phyloP scores from a whole-genome alignment of 2,797 vertebrate species.

The Novumbra hubbsi region DNA sequence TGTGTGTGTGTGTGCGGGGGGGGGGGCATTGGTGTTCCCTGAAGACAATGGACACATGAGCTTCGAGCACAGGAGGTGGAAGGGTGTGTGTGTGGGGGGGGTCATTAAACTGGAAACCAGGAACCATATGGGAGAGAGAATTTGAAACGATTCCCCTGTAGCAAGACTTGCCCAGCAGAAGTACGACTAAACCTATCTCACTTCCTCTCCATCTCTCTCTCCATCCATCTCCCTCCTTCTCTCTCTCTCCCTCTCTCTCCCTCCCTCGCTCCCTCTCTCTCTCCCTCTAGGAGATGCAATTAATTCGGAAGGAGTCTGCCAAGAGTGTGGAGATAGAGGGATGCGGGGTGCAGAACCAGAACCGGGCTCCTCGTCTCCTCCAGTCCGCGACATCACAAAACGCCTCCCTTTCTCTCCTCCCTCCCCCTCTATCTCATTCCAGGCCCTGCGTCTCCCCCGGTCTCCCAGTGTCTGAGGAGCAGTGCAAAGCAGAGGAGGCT shows the following conservation, averaged over 20 bases:
- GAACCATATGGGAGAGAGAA: constrained; percentile 81
- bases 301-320: constrained; percentile 80
- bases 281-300: constrained; percentile 80
- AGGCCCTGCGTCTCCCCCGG: background rate
- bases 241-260: background rate
- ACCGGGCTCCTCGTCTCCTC: constrained; percentile 49
- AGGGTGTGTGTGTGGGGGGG: constrained; percentile 46
- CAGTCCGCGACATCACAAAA: constrained; percentile 50
- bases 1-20: constrained; percentile 8
- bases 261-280: constrained; percentile 55
- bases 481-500: constrained; percentile 23
- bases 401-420: constrained; percentile 24
- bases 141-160: constrained; percentile 82
- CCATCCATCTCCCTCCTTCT: constrained; percentile 7
- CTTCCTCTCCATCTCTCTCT: constrained; percentile 38
- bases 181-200: constrained; percentile 64
- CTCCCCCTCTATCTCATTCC: background rate
- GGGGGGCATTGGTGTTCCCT: constrained; percentile 27
- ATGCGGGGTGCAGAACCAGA: constrained; percentile 63
- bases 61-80: constrained; percentile 17
- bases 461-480: constrained; percentile 2
- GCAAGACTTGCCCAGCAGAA: constrained; percentile 74
- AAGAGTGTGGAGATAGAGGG: constrained; percentile 77
- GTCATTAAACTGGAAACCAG: constrained; percentile 82
- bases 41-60: constrained; percentile 47